Evolutionary conservation across 2,888 invertebrate species (phyloP), one percentile per base, ranked within the genome.

Genomic region (Ectemnius lituratus): DNA sequence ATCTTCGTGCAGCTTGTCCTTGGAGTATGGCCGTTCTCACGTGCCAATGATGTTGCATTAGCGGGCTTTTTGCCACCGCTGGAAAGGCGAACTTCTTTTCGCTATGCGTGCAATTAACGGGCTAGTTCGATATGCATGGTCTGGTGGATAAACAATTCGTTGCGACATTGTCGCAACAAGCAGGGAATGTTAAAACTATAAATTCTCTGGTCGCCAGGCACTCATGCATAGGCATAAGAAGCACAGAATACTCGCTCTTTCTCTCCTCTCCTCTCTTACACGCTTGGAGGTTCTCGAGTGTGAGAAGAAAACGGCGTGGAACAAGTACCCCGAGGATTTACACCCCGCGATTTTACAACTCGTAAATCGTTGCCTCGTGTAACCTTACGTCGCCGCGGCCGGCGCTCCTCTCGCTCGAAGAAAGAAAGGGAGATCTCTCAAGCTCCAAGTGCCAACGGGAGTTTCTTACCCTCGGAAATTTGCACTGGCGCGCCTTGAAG

Each of bases 1-100:
- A 79, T 79, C 78, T 69, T 78, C 75, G 23, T 67, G 66, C 62
- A 67, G 57, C 57, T 37, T 64, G 79, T 78, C 79, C 79, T 79
- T 79, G 79, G 63, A 52, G 67, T 65, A 60, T 57, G 46, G 69
- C 68, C 70, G 27, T 70, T 72, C 75, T 75, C 73, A 73, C 65
- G 70, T 65, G 37, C 60, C 61, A 70, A 27, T 60, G 59, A 56
- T 58, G 37, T 56, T 45, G 47, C 20, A 16, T 63, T 16, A 16
- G 27, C 3, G 46, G 14, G 45, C 20, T n/a, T 47, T 56, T 56
- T 62, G 60, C 28, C 37, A 37, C 37, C 37, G 37, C 37, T 37
- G 37, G 37, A 37, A 37, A 37, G 37, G 28, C 49, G n/a, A 20
- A 8, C 18, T 14, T 67, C 37, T 37, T 37, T 14, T 28, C 18